phyloP scores from a whole-genome alignment of 2,797 vertebrate genomes.

The Kryptopterus vitreolus region DNA sequence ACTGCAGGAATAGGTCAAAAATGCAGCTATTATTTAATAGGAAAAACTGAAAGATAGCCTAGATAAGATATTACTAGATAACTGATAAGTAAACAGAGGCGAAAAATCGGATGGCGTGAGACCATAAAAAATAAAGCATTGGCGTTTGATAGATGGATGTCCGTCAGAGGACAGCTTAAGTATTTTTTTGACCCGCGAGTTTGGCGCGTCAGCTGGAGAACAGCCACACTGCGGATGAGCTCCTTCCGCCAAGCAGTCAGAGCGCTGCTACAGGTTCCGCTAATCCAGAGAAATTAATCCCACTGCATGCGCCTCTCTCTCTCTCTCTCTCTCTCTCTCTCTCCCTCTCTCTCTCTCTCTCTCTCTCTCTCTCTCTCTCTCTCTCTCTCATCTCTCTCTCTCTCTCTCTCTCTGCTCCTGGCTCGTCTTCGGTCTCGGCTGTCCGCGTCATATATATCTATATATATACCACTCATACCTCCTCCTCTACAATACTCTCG shows the following conservation, averaged over 20 bases:
- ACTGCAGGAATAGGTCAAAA: not conserved
- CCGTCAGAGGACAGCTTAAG: not conserved
- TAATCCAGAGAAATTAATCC: not conserved
- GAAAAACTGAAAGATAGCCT: too few relatives aligned
- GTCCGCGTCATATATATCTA: too few relatives aligned
- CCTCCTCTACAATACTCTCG: too few relatives aligned
- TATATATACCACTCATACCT: too few relatives aligned
- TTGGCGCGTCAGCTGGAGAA: constrained; percentile 39
- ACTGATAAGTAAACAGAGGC: not conserved
- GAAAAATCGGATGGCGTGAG: not conserved
- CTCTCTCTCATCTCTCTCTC: too few relatives aligned
- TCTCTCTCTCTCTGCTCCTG: too few relatives aligned
- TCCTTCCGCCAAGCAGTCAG: constrained; percentile 39
- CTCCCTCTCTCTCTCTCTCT: too few relatives aligned
- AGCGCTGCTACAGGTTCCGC: constrained; percentile 12
- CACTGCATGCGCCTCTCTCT: not conserved
- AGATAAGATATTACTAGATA: not conserved
- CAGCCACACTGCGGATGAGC: constrained; percentile 39
- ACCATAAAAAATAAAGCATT: not conserved
- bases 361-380: too few relatives aligned
- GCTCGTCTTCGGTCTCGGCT: too few relatives aligned
- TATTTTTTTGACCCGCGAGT: not conserved
- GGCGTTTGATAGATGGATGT: not conserved
- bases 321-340: too few relatives aligned
- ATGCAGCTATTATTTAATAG: not conserved